Evolutionary conservation across 2,797 vertebrate species (phyloP).

Genomic region (Characodon lateralis): DNA sequence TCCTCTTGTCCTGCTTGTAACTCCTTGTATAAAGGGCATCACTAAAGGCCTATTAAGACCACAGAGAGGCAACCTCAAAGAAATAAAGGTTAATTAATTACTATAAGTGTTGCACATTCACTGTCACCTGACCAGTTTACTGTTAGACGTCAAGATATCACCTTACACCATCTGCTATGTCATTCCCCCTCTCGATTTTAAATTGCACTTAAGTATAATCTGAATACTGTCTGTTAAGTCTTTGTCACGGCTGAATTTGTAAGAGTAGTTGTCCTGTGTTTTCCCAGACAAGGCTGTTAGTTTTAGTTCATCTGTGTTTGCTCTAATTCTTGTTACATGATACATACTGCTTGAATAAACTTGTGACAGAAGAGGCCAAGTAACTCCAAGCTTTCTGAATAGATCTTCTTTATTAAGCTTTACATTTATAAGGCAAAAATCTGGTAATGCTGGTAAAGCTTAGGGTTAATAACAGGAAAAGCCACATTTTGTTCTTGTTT

Average conservation of each 20-base stretch:
- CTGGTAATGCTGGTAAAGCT: not conserved
- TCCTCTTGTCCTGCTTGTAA: constrained; percentile 39
- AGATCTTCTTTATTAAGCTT: not conserved
- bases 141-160: constrained; percentile 18
- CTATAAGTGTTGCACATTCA: constrained; percentile 15
- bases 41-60: constrained; percentile 15
- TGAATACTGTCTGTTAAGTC: not conserved
- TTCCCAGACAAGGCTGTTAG: not conserved
- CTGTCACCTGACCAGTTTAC: constrained; percentile 32
- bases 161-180: constrained; percentile 8
- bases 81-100: constrained; percentile 37
- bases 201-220: not conserved
- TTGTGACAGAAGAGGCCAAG: constrained; percentile 9
- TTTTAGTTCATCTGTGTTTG: constrained; percentile 17
- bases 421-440: not conserved
- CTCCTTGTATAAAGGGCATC: constrained; percentile 34
- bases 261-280: not conserved
- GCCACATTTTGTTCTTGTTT: not conserved
- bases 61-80: constrained; percentile 29
- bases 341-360: not conserved
- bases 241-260: not conserved
- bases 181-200: constrained; percentile 6
- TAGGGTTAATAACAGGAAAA: not conserved
- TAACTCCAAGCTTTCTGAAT: not conserved
- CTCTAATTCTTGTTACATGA: not conserved